Evolutionary conservation across 2,113 vertebrate species (phyloP), one percentile per base, ranked within the genome.

Genomic region (Bufo bufo): DNA sequence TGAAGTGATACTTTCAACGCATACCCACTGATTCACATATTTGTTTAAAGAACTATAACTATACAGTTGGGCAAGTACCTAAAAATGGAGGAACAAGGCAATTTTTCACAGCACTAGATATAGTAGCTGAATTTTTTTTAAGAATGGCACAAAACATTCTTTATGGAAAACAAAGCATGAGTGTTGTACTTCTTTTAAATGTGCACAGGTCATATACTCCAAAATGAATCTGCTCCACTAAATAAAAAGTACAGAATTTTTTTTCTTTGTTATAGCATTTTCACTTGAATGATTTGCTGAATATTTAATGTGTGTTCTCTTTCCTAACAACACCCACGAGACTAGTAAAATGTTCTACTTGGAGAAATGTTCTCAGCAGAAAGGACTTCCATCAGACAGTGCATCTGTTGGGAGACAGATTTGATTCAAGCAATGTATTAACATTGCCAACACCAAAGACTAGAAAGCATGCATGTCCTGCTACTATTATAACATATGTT

Each of bases 281-380:
- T 84, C 74, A 78, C 87, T 84, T 89, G 82, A 89, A 74, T 82
- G 87, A 84, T 89, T 84, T 66, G 61, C 74, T 89, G 80, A 89
- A 89, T 89, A 89, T 89, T 89, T 89, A 89, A 89, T 89, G 87
- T 65, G 79, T 84, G 81, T 89, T 89, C 87, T 84, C 58, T 84
- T 71, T 89, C 65, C 72, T 83, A 89, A 89, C 87, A 89, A 89
- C 87, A 89, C 87, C 87, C 87, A 84, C 45, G 87, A 84, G 87
- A 89, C 87, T 66, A 78, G 82, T 89, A 89, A 89, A 89, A 84
- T 84, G 87, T 84, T 89, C 81, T 89, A 78, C 87, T 87, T 87
- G 79, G 72, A 82, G 69, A 75, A 88, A 88, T 88, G 86, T 88
- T 88, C 87, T 88, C 71, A 65, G 87, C 83, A 78, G 59, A 84